Conservation (phyloP, 53 echinoderm and acorn worm species). For the Arbacia lixula region DNA sequence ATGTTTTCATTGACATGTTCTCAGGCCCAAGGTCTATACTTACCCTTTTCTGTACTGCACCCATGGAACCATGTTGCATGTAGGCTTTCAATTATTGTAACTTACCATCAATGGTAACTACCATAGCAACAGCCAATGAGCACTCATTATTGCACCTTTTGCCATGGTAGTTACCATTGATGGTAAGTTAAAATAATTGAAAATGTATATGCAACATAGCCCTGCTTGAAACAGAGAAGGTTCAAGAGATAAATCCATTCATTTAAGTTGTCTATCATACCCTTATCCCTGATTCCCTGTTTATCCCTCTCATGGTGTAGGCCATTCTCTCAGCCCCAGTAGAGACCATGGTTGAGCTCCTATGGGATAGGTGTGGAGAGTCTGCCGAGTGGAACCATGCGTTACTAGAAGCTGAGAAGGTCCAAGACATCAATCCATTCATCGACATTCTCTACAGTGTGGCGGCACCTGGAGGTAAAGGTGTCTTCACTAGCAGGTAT, state of each 20-base stretch:
- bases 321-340: conserved; percentile 57
- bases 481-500: conserved; percentile 57
- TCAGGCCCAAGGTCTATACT: no score
- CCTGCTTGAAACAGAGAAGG: conserved; percentile 58
- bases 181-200: no score
- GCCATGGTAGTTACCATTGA: no score
- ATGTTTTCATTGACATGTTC: no score
- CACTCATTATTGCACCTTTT: no score
- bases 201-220: conserved; percentile 90
- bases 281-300: background rate
- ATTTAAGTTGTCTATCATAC: conserved; percentile 55
- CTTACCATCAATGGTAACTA: no score
- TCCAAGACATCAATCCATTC: conserved; percentile 76
- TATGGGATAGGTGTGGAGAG: conserved; percentile 76
- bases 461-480: conserved; percentile 51
- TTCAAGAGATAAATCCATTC: conserved; percentile 73
- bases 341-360: conserved; percentile 55
- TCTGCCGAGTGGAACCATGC: conserved; percentile 76
- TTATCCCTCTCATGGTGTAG: conserved; percentile 33
- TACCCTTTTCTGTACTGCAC: no score
- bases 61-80: no score
- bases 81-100: no score
- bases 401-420: conserved; percentile 59
- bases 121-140: no score
- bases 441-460: conserved; percentile 59